Evolutionary conservation across 2,113 vertebrate species (phyloP), one percentile per base, ranked within the genome.

Genomic region (Aegotheles bennettii): DNA sequence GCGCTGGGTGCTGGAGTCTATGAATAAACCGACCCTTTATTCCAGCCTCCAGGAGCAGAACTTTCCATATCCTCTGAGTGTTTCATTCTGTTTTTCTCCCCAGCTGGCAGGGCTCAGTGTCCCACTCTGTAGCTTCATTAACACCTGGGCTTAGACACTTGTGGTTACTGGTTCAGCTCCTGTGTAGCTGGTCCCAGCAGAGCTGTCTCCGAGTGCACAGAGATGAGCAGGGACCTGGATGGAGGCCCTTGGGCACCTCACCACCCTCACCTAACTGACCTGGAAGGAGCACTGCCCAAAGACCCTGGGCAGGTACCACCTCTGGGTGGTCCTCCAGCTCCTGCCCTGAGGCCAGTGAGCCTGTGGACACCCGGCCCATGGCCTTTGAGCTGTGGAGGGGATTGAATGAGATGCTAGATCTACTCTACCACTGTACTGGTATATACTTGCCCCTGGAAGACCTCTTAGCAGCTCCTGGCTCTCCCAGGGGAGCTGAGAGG

Each of bases 161-260:
- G 51, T 24, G 67, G 60, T 18, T 67, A 14, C 26, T 23, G 74
- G 25, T 56, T 20, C 36, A 14, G 43, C 26, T 51, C 35, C 31
- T 26, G 13, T 3, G 2, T 11, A 36, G 35, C 21, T 1, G 0
- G 45, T 61, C 36, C 45, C 76, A 64, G 45, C 47, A 68, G 50
- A 74, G 26, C 68, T 77, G 31, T 36, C 59, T 24, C 29, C 1
- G 3, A 31, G n/a, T 17, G 7, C 8, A 3, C 2, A 4, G 87
- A 48, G 40, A 36, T 10, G 69, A 69, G 21, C 54, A 43, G 83
- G 43, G 79, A 74, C 3, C 10, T 24, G 25, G 21, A 11, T 16
- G 50, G 50, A 60, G 21, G 8, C 11, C 11, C 20, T 40, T 1
- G 12, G 29, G 29, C n/a, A 68, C 28, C 45, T 36, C 2, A 0